These are phyloP conservation scores for Pantala flavescens DNA, from an alignment of 1,140 invertebrate genomes.

Conservation along the genomic window DNA sequence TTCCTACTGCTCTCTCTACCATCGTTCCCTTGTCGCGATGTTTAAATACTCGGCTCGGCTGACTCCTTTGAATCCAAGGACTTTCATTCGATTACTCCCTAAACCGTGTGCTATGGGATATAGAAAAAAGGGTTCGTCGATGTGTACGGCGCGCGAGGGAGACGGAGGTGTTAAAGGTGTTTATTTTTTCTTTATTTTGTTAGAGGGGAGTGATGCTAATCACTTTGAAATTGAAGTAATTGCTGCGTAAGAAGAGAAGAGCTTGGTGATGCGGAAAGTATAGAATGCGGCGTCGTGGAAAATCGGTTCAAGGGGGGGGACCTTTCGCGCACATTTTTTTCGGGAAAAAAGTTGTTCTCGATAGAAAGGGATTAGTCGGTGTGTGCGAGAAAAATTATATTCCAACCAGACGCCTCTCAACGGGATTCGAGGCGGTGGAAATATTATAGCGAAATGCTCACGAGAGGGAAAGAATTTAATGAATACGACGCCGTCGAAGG, in stretches of 20 bases:
- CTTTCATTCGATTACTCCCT: not conserved
- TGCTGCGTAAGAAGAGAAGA: not conserved
- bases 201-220: not conserved
- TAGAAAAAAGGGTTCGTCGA: not conserved
- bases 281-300: not conserved
- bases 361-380: not conserved
- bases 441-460: constrained; percentile 10
- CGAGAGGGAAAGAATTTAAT: not conserved
- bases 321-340: not conserved
- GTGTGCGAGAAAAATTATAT: not conserved
- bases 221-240: constrained; percentile 10
- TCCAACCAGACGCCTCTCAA: not conserved
- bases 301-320: not conserved
- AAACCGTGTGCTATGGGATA: not conserved
- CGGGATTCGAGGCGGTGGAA: not conserved
- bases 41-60: not conserved
- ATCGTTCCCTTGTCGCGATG: not conserved
- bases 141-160: not conserved
- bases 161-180: not conserved
- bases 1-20: not conserved
- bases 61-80: not conserved
- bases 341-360: not conserved
- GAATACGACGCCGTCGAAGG: not conserved
- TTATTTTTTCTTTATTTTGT: not conserved
- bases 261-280: not conserved